These are phyloP conservation scores for Engystomops pustulosus DNA, from an alignment of 2,113 vertebrate species.

Conservation along the genomic window DNA sequence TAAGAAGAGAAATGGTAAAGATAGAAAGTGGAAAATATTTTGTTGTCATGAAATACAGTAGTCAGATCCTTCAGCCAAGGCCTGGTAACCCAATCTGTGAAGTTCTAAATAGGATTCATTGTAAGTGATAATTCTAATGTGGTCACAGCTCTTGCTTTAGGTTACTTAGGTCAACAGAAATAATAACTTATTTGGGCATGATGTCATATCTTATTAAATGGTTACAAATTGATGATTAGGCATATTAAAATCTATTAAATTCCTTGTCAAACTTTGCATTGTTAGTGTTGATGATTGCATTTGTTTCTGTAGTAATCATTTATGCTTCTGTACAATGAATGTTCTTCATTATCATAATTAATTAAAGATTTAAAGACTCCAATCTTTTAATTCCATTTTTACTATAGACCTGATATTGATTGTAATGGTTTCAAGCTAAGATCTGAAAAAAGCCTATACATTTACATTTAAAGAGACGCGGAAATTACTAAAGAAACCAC, in stretches of 20 bases:
- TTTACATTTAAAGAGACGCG: no score
- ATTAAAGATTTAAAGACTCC: no score
- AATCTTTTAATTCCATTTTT: no score
- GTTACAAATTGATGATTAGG: not conserved
- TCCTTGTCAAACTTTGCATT: not conserved
- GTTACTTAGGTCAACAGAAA: conserved; percentile 31
- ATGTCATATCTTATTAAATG: not conserved
- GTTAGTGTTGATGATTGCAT: no score
- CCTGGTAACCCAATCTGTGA: conserved; percentile 27
- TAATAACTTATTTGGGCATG: not conserved
- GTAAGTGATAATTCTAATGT: conserved; percentile 14
- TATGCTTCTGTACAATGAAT: no score
- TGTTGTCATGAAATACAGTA: conserved; percentile 45
- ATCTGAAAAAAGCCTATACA: no score
- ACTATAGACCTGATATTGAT: no score
- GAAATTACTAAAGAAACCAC: no score
- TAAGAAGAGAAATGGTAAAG: conserved; percentile 22
- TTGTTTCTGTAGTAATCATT: no score
- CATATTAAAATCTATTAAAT: not conserved
- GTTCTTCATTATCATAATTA: no score
- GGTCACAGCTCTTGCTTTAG: conserved; percentile 24
- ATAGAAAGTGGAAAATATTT: conserved; percentile 41
- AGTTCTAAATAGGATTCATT: conserved; percentile 35
- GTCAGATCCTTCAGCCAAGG: conserved; percentile 17
- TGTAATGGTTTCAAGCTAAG: no score